Evolutionary conservation across 1,140 invertebrate genomes (phyloP).

Genomic region (Drosophila teissieri): DNA sequence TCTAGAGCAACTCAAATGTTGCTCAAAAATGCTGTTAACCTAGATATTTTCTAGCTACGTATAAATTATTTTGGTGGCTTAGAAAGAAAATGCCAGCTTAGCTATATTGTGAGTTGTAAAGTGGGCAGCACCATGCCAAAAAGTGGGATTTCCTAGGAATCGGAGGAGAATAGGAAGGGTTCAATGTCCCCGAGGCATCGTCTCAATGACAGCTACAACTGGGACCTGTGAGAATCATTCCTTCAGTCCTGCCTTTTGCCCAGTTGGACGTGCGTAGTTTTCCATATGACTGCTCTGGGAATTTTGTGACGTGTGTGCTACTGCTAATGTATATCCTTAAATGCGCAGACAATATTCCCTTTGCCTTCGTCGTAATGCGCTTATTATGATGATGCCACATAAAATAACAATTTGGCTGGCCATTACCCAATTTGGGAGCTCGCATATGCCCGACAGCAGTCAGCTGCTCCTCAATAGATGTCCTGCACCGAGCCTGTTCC

Average conservation of each 20-base stretch:
- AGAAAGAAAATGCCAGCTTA: too few relatives aligned
- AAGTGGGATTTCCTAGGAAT: background rate
- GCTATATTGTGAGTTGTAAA: background rate
- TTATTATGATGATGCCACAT: constrained; percentile 82
- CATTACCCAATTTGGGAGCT: constrained; percentile 70
- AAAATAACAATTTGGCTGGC: constrained; percentile 81
- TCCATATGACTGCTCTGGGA: constrained; percentile 66
- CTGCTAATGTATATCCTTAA: constrained; percentile 42
- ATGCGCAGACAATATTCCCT: constrained; percentile 32
- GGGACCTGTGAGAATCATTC: constrained; percentile 35
- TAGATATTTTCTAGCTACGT: constrained; percentile 11
- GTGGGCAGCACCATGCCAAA: background rate
- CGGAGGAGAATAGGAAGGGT: constrained; percentile 42
- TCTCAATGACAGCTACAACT: constrained; percentile 69
- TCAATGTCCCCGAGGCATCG: constrained; percentile 74
- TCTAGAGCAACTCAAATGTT: constrained; percentile 8
- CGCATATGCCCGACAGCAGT: constrained; percentile 60
- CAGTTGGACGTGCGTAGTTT: constrained; percentile 72
- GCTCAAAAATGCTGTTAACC: background rate
- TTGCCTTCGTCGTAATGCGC: constrained; percentile 67
- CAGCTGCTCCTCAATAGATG: constrained; percentile 54
- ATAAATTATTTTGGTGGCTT: background rate
- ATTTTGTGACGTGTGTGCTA: constrained; percentile 33
- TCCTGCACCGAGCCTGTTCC: constrained; percentile 37
- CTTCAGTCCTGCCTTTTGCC: constrained; percentile 12